Percentiles rank a stretch among this genome's conserved stretches.
phyloP scores from a whole-genome alignment of 2,888 invertebrate genomes.

The Thera obeliscata region DNA sequence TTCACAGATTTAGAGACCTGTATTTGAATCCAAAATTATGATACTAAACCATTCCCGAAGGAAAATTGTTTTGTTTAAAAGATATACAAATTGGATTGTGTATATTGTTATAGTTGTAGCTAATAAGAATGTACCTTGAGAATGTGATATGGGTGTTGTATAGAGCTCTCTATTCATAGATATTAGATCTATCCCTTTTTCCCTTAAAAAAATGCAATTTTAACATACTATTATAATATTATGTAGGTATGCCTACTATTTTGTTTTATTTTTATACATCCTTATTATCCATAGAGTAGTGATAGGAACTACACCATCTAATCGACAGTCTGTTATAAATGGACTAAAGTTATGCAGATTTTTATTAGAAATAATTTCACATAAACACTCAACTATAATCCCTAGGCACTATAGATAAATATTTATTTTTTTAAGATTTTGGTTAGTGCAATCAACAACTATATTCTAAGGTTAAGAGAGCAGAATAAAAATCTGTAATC shows the following conservation, averaged over 20 bases:
- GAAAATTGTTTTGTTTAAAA: constrained; percentile 64
- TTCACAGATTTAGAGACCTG: constrained; percentile 36
- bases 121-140: constrained; percentile 66
- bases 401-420: too few species aligned
- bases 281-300: not conserved
- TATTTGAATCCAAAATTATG: constrained; percentile 46
- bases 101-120: constrained; percentile 75
- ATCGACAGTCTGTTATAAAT: too few species aligned
- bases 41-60: constrained; percentile 69
- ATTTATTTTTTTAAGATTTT: too few species aligned
- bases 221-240: constrained; percentile 43
- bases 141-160: constrained; percentile 83
- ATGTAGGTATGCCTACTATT: constrained; percentile 21
- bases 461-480: too few species aligned
- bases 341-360: too few species aligned
- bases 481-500: too few species aligned
- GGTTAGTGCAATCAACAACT: too few species aligned
- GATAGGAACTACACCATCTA: not conserved
- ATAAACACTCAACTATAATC: too few species aligned
- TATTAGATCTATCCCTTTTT: constrained; percentile 55
- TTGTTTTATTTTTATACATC: constrained; percentile 29
- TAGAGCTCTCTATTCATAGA: constrained; percentile 75
- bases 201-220: constrained; percentile 42
- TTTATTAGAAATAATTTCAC: too few species aligned
- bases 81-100: constrained; percentile 58